These are phyloP conservation scores for Chrosomus eos DNA, from an alignment of 2,797 vertebrate genomes.

Conservation along the genomic window DNA sequence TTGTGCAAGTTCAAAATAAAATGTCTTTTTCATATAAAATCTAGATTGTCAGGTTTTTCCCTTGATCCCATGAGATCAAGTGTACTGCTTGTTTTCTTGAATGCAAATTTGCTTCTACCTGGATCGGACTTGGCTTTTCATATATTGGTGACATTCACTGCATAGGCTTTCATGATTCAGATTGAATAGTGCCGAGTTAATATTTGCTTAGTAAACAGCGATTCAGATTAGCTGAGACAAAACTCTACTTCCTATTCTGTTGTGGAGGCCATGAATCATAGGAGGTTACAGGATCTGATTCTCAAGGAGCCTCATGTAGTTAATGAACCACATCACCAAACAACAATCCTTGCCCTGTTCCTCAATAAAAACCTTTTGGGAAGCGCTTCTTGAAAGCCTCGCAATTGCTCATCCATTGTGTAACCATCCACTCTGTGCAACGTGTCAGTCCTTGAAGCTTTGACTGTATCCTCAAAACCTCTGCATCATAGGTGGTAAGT, in stretches of 20 bases:
- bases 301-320: slow-evolving; percentile 15
- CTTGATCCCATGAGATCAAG: slow-evolving; percentile 6
- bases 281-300: slow-evolving; percentile 32
- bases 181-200: slow-evolving; percentile 20
- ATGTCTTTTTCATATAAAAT: neutral
- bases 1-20: neutral
- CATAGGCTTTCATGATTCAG: slow-evolving; percentile 15
- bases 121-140: neutral
- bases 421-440: neutral
- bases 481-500: slow-evolving; percentile 28
- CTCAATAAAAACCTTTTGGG: slow-evolving; percentile 39
- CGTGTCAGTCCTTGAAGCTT: slow-evolving; percentile 37
- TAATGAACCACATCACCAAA: slow-evolving; percentile 48
- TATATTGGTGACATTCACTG: neutral
- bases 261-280: slow-evolving; percentile 36
- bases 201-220: slow-evolving; percentile 19
- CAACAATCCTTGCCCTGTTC: neutral
- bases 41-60: slow-evolving; percentile 7
- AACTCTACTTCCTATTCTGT: slow-evolving; percentile 33
- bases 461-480: slow-evolving; percentile 21
- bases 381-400: slow-evolving; percentile 25
- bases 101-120: neutral
- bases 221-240: slow-evolving; percentile 28
- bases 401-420: slow-evolving; percentile 29
- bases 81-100: slow-evolving; percentile 2